Evolutionary conservation across 2,797 vertebrate genomes (phyloP).

Genomic region (Sparidentex hasta): DNA sequence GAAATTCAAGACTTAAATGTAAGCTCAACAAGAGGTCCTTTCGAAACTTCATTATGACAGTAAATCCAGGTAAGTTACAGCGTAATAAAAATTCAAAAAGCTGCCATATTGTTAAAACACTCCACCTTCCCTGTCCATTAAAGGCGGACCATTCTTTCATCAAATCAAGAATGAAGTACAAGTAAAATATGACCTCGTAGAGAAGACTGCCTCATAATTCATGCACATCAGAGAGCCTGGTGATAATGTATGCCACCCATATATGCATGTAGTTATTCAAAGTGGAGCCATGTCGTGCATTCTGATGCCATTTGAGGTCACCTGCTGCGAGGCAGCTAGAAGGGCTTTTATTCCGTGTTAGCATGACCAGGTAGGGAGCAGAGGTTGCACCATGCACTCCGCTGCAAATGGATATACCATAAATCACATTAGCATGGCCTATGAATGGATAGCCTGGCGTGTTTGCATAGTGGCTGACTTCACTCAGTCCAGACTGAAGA

Average conservation of each 20-base stretch:
- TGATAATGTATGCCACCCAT: conserved; percentile 75
- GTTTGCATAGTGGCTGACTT: conserved; percentile 45
- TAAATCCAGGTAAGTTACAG: conserved; percentile 84
- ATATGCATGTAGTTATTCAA: conserved; percentile 82
- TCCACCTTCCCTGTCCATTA: conserved; percentile 80
- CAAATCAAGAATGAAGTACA: conserved; percentile 76
- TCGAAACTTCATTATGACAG: conserved; percentile 78
- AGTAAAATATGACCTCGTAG: conserved; percentile 76
- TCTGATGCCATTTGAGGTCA: conserved; percentile 75
- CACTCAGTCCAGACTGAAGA: conserved; percentile 11
- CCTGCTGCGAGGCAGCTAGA: conserved; percentile 45
- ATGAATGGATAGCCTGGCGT: conserved; percentile 35
- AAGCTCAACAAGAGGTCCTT: conserved; percentile 71
- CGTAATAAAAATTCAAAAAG: conserved; percentile 81
- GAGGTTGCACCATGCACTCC: conserved; percentile 55
- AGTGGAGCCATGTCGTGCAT: conserved; percentile 71
- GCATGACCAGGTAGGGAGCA: conserved; percentile 72
- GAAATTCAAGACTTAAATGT: conserved; percentile 55
- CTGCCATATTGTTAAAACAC: conserved; percentile 77
- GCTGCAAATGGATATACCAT: conserved; percentile 76
- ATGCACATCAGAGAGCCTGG: conserved; percentile 60
- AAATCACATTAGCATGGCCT: conserved; percentile 72
- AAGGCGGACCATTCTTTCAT: conserved; percentile 77
- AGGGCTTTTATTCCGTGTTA: conserved; percentile 66
- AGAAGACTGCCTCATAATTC: conserved; percentile 76